These are phyloP conservation scores for Scaptomyza hsui DNA, from an alignment of 1,140 invertebrate species.

Conservation along the genomic window DNA sequence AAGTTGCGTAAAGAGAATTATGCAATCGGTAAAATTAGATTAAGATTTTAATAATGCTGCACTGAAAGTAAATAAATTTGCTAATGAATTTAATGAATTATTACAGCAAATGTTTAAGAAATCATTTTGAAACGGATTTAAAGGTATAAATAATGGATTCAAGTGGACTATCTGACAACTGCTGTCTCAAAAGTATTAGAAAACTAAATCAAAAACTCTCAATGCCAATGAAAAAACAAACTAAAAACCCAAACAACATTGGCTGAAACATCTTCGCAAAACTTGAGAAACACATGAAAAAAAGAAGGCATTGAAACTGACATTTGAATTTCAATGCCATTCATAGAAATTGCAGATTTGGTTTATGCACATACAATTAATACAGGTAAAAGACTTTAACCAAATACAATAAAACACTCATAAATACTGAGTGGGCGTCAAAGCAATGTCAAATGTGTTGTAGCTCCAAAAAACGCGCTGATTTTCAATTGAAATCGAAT, in stretches of 20 bases:
- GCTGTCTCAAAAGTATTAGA: constrained; percentile 26
- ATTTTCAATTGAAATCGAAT: constrained; percentile 59
- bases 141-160: background rate
- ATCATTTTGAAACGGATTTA: background rate
- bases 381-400: constrained; percentile 10
- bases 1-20: constrained; percentile 18
- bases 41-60: background rate
- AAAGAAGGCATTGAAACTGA: constrained; percentile 61
- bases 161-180: constrained; percentile 13
- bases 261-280: constrained; percentile 57
- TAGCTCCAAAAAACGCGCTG: constrained; percentile 37
- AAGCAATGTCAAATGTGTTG: constrained; percentile 64
- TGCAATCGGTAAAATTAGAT: constrained; percentile 46
- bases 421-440: constrained; percentile 59
- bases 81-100: background rate
- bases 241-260: constrained; percentile 32
- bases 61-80: background rate
- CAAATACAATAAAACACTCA: constrained; percentile 3
- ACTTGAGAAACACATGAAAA: constrained; percentile 22
- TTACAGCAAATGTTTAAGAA: background rate
- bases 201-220: constrained; percentile 30
- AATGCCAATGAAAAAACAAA: constrained; percentile 42
- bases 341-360: constrained; percentile 69
- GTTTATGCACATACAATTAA: constrained; percentile 24
- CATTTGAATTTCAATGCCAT: constrained; percentile 73